phyloP scores from a whole-genome alignment of 2,797 vertebrate species.

The Phalloptychus januarius region DNA sequence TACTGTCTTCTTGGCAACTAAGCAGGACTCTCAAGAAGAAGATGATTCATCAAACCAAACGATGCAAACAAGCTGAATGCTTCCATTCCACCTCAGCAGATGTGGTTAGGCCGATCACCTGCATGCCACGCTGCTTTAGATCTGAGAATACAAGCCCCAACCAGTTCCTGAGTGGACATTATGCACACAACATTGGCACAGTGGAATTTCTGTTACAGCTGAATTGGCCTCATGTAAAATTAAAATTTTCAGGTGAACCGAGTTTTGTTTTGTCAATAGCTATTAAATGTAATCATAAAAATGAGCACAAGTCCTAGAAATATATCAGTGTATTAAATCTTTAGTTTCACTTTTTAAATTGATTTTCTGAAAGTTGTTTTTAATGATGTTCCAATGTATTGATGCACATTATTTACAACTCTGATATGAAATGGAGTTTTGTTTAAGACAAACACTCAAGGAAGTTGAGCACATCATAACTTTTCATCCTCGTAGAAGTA shows the following conservation, averaged over 20 bases:
- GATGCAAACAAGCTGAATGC: not conserved
- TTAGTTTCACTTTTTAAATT: not conserved
- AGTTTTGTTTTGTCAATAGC: too few species aligned
- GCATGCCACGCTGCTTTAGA: too few species aligned
- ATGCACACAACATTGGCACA: too few species aligned
- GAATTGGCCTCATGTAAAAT: not conserved
- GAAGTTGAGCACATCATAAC: not conserved
- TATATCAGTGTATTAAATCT: not conserved
- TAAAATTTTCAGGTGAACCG: too few species aligned
- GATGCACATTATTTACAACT: not conserved
- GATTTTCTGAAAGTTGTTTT: not conserved
- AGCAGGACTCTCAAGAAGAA: not conserved
- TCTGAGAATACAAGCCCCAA: too few species aligned
- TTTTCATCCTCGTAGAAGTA: not conserved
- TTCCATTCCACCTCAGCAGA: not conserved
- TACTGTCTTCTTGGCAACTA: not conserved
- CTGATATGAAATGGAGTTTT: not conserved
- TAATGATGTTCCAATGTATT: not conserved
- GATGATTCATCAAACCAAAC: not conserved
- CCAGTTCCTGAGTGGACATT: too few species aligned
- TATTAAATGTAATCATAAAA: too few species aligned
- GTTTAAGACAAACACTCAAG: not conserved
- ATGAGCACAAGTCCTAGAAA: too few species aligned
- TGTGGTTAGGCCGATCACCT: not conserved
- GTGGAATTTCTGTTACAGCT: too few species aligned